These are phyloP conservation scores for Channallabes apus DNA, from an alignment of 2,797 vertebrate species.

Conservation along the genomic window DNA sequence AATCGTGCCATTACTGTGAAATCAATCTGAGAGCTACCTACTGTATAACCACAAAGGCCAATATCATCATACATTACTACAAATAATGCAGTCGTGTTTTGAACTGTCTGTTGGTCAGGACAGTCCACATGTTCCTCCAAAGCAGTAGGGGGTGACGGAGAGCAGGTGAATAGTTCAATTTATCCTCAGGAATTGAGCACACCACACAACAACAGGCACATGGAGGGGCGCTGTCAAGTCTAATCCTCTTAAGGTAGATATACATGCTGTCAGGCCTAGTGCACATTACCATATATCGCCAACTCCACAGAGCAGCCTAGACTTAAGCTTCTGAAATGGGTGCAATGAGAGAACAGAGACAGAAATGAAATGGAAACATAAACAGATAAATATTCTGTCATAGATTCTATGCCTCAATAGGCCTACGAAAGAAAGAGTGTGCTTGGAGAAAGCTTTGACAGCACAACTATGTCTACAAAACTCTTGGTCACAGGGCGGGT, in stretches of 20 bases:
- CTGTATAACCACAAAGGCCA: constrained; percentile 20
- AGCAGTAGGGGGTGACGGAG: constrained; percentile 36
- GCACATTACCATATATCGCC: constrained; percentile 61
- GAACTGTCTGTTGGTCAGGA: constrained; percentile 21
- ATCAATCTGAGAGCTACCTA: constrained; percentile 20
- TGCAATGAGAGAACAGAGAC: constrained; percentile 50
- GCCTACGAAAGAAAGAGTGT: constrained; percentile 13
- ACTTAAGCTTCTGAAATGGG: constrained; percentile 55
- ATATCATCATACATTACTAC: constrained; percentile 14
- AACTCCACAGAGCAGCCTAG: constrained; percentile 48
- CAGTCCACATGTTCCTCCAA: constrained; percentile 12
- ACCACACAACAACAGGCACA: constrained; percentile 50
- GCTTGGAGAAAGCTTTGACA: constrained; percentile 20
- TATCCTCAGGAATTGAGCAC: constrained; percentile 36
- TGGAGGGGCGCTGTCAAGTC: constrained; percentile 49
- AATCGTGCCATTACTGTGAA: constrained; percentile 38
- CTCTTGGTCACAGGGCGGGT: constrained; percentile 11
- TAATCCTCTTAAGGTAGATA: constrained; percentile 75
- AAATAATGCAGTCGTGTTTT: constrained; percentile 13
- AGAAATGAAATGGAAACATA: constrained; percentile 54
- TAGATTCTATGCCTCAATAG: constrained; percentile 7
- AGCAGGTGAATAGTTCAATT: background rate
- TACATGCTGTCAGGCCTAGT: constrained; percentile 60
- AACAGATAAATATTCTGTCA: constrained; percentile 52
- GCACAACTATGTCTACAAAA: constrained; percentile 21